phyloP scores from a whole-genome alignment of 2,888 invertebrate species.

The Drosophila bunnanda region DNA sequence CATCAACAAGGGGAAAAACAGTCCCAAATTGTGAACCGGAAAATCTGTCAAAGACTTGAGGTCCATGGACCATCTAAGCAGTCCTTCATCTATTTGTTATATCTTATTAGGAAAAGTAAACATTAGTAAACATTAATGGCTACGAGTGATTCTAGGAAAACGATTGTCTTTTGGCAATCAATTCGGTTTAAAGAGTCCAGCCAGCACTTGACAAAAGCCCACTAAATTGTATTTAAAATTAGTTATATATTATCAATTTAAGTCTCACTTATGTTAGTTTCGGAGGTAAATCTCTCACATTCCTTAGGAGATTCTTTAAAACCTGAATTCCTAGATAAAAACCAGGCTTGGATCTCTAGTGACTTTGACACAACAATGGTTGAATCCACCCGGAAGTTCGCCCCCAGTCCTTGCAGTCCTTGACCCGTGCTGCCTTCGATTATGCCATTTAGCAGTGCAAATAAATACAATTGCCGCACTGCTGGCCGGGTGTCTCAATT shows the following conservation, averaged over 20 bases:
- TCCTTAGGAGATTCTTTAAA: background rate
- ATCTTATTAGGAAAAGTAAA: constrained; percentile 31
- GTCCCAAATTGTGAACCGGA: constrained; percentile 6
- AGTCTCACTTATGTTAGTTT: no score
- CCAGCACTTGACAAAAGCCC: background rate
- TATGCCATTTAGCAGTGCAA: constrained; percentile 77
- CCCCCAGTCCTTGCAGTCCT: constrained; percentile 24
- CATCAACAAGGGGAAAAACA: constrained; percentile 5
- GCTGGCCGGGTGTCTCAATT: constrained; percentile 61
- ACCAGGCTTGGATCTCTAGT: constrained; percentile 8
- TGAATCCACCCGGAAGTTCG: constrained; percentile 2
- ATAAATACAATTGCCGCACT: constrained; percentile 75
- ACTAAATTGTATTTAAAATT: background rate
- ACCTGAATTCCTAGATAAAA: background rate
- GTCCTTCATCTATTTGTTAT: constrained; percentile 27
- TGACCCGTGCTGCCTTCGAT: constrained; percentile 61
- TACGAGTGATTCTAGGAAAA: background rate
- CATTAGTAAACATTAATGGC: background rate
- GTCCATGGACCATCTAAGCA: constrained; percentile 7
- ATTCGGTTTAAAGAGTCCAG: background rate
- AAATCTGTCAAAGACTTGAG: constrained; percentile 47
- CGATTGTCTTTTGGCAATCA: background rate
- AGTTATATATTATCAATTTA: background rate
- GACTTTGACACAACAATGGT: constrained; percentile 14
- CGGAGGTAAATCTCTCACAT: no score